Conservation (phyloP, 2,113 vertebrate species). For the Danionella cerebrum region DNA sequence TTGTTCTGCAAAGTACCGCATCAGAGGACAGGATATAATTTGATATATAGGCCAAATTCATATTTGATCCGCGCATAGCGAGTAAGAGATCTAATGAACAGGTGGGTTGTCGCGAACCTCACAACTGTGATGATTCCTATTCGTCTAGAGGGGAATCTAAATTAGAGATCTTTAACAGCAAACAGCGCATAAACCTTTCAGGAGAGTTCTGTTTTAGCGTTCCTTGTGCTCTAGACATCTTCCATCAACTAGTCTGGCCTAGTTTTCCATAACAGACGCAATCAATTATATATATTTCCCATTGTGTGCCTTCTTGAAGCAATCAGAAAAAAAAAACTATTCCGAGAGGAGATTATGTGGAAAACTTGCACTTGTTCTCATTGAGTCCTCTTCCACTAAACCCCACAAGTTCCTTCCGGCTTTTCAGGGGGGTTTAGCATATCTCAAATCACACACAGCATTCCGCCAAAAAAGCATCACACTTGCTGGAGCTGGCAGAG, state of each 20-base stretch:
- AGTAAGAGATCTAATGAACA: constrained; percentile 9
- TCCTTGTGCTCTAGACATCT: constrained; percentile 57
- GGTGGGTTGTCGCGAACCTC: neutral
- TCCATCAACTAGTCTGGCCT: constrained; percentile 57
- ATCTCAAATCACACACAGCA: constrained; percentile 49
- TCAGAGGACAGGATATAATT: constrained; percentile 33
- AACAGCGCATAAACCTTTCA: constrained; percentile 44
- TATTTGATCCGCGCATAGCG: constrained; percentile 49
- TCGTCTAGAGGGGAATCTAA: constrained; percentile 31
- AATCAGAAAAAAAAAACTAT: constrained; percentile 42
- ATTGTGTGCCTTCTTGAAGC: constrained; percentile 41
- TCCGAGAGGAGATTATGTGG: constrained; percentile 45
- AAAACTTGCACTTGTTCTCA: constrained; percentile 45
- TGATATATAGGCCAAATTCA: constrained; percentile 52
- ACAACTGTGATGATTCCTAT: constrained; percentile 16
- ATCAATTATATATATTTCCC: constrained; percentile 62
- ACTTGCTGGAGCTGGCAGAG: constrained; percentile 46
- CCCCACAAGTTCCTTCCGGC: constrained; percentile 13
- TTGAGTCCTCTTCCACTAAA: constrained; percentile 26
- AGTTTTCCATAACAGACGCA: constrained; percentile 55
- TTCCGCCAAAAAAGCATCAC: constrained; percentile 25
- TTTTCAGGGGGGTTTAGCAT: constrained; percentile 53
- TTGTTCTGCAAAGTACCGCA: constrained; percentile 40
- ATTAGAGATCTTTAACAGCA: constrained; percentile 33
- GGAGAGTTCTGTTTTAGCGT: constrained; percentile 53